Evolutionary conservation across 2,888 invertebrate genomes (phyloP), one percentile per base, ranked within the genome.

Genomic region (Cheiracanthium punctorium): DNA sequence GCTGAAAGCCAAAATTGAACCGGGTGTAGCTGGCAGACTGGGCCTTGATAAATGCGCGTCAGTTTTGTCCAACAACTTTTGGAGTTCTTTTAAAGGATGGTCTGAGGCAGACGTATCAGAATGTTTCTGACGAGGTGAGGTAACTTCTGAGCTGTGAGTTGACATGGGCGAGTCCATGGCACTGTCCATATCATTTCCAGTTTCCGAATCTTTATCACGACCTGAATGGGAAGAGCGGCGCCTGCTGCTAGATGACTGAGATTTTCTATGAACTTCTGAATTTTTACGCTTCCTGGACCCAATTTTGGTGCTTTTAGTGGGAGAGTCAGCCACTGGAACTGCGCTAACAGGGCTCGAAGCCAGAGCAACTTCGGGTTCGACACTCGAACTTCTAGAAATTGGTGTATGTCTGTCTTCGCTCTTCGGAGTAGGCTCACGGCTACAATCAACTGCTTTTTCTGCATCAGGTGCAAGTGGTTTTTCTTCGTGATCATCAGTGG

Each of bases 41-140:
- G 89, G 89, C 85, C 91, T 93, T 88, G 92, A 93, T 88, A 92
- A 93, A 70, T 75, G 88, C 82, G 82, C 80, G 88, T 97, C 97
- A 89, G 97, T 97, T 93, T 97, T 98, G 92, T 98, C 98, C 93
- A 98, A 97, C 32, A 98, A 94, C 92, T 98, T 98, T 91, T 98
- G 98, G 80, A 98, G 93, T 0, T 98, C 98, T 28, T 98, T 97
- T 90, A 98, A 92, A 7, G 98, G 98, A 92, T 98, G 97, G 90
- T 97, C 92, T 80, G 91, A 74, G 0, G 85, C 85, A 2, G 80
- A 71, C 0, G 80, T 29, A n/a, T 76, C 86, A 17, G 37, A 90
- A 28, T 80, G 76, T 48, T 74, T 75, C 28, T 87, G 77, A 41
- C 76, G 74, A n/a, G 88, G 88, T 4, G 88, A 86, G 32, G 85